A percentile compares a stretch with the other conserved stretches of the same genome.
Evolutionary conservation across 2,113 vertebrate species (phyloP).

Genomic region (Oncorhynchus nerka): DNA sequence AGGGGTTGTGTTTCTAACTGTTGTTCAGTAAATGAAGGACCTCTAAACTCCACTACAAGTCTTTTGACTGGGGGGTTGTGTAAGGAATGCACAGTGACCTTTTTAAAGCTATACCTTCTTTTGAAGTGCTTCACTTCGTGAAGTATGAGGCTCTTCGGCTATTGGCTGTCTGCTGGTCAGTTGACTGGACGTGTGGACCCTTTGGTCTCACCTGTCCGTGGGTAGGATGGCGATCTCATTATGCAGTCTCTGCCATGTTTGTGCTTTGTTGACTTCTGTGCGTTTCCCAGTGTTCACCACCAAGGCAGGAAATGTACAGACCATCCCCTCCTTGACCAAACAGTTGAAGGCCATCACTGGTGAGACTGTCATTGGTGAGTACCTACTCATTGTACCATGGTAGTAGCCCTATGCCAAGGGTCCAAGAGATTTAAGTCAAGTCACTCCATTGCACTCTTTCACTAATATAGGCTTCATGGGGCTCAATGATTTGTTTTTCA

Average conservation of each 20-base stretch:
- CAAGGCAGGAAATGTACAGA: constrained; percentile 63
- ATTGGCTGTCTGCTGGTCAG: constrained; percentile 57
- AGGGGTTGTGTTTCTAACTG: constrained; percentile 31
- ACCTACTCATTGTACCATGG: neutral
- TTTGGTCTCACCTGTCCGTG: constrained; percentile 9
- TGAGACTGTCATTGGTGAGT: constrained; percentile 69
- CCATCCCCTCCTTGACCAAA: constrained; percentile 66
- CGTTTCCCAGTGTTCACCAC: constrained; percentile 62
- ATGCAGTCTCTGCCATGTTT: neutral
- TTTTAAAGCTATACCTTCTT: neutral
- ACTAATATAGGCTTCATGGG: neutral
- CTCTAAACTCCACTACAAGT: neutral
- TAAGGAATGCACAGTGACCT: neutral
- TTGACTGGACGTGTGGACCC: constrained; percentile 2
- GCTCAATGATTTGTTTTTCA: neutral
- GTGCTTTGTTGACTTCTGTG: constrained; percentile 30
- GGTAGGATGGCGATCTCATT: neutral
- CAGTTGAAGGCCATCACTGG: constrained; percentile 58
- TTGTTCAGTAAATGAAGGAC: constrained; percentile 14
- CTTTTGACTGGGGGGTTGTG: neutral
- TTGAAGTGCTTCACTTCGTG: no score
- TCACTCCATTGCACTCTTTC: neutral
- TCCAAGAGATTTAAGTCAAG: no score
- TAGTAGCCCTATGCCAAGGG: neutral
- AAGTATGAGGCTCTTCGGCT: neutral